Base-by-base conservation (phyloP, 1,140 invertebrate genomes). In the Musca domestica region DNA sequence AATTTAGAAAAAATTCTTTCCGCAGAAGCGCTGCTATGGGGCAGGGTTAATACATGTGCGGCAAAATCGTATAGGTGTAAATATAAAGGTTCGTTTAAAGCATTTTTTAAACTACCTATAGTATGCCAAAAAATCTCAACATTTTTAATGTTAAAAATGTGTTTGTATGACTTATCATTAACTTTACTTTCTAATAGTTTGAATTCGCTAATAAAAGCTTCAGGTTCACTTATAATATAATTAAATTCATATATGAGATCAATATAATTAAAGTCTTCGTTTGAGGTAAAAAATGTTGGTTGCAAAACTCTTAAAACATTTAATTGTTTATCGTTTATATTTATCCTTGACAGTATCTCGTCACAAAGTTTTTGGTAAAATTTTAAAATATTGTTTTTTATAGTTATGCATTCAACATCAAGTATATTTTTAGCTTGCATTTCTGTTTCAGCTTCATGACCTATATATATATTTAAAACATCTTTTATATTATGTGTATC, bases 151-250 rank as follows among this genome's bases (percentile, higher is more conserved):
- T 27, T 34, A 34, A 58, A 58, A 14, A 58, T 58, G 23, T 15
- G 20, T 30, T 34, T 15, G 23, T 58, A 58, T 30, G 12, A 30
- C 23, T 58, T 58, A 15, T 27, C 54, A 30, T 58, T 58, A 15
- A 34, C 15, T 58, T 58, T 58, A 27, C 12, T 30, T 58, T 58
- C 54, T 58, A 58, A 58, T 27, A 58, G n/a, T 58, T 58, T 58
- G 14, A 58, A 34, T 58, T 58, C 54, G 14, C 23, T n/a, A 20
- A 58, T 58, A 58, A 58, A 27, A 23, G 14, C 23, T 15, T 58
- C 54, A 34, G 54, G 22, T 30, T 58, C 15, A 30, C 27, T 58
- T 5, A 58, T 58, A 23, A 58, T 15, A 58, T 58, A 23, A 58
- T 34, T 34, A 22, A 20, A 58, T 34, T 58, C 54, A 23, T 19